A percentile compares a stretch with the other conserved stretches of the same genome.
phyloP scores from a whole-genome alignment of 2,113 vertebrate species.

The Podarcis muralis region DNA sequence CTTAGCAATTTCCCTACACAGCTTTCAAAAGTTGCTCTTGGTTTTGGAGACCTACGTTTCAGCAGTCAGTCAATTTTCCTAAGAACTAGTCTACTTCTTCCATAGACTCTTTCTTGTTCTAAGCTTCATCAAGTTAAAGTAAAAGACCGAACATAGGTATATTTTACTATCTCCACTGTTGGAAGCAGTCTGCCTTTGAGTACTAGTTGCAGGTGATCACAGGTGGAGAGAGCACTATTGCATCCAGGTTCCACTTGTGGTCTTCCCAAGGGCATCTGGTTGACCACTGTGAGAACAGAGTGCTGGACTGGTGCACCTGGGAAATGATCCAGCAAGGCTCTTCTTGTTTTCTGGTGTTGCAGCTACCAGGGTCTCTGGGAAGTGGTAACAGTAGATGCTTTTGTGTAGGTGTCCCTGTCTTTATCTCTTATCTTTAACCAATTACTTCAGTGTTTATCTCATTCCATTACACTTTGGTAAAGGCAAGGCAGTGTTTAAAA shows the following conservation, averaged over 20 bases:
- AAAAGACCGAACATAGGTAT: neutral
- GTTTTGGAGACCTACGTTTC: neutral
- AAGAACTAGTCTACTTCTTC: neutral
- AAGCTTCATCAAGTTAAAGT: too few species aligned
- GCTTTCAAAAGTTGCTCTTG: neutral
- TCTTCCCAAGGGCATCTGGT: too few species aligned
- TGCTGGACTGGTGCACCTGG: too few species aligned
- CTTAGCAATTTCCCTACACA: neutral
- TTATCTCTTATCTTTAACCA: neutral
- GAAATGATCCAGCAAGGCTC: too few species aligned
- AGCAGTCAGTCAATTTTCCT: neutral
- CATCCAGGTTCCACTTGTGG: too few species aligned
- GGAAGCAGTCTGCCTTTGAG: too few species aligned
- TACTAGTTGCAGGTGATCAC: too few species aligned
- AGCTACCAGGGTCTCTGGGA: neutral
- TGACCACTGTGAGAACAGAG: too few species aligned
- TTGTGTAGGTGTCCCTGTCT: neutral
- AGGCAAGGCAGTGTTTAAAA: neutral
- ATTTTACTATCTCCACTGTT: too few species aligned
- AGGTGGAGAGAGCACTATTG: too few species aligned
- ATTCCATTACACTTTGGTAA: neutral
- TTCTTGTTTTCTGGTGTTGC: neutral
- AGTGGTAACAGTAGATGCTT: neutral
- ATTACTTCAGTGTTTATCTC: neutral
- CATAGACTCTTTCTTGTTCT: too few species aligned